Evolutionary conservation across 2,797 vertebrate genomes (phyloP).

Genomic region (Botia kubotai): DNA sequence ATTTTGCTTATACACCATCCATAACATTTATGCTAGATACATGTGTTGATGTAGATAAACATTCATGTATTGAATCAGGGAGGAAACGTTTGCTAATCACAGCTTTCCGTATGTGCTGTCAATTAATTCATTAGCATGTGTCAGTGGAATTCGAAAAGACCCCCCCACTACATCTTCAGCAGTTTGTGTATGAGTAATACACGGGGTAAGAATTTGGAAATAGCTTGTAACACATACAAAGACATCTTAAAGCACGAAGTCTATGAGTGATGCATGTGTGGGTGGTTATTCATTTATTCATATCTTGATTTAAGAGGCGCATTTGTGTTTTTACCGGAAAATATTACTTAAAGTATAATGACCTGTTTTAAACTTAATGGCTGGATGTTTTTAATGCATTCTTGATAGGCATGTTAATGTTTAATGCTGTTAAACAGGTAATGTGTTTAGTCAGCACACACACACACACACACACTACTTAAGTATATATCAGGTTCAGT

Average conservation of each 20-base stretch:
- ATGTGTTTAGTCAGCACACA: neutral
- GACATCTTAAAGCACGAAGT: constrained; percentile 1
- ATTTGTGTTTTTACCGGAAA: neutral
- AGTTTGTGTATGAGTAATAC: constrained; percentile 12
- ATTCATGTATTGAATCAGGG: neutral
- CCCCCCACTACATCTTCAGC: constrained; percentile 6
- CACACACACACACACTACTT: neutral
- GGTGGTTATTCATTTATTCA: neutral
- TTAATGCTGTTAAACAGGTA: neutral
- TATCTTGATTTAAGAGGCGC: constrained; percentile 11
- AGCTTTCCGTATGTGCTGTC: constrained; percentile 18
- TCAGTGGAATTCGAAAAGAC: constrained; percentile 12
- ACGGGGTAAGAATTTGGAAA: constrained; percentile 13
- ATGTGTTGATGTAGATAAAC: neutral
- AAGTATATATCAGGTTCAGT: neutral
- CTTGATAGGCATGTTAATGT: neutral
- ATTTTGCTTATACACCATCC: neutral
- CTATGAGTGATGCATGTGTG: neutral
- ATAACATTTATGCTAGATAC: neutral
- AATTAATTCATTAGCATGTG: constrained; percentile 1
- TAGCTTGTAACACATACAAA: constrained; percentile 20
- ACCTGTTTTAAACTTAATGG: neutral
- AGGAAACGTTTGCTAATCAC: constrained; percentile 2
- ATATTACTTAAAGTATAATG: neutral
- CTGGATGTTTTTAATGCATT: neutral